A percentile compares a stretch with the other conserved stretches of the same genome.
Conservation (phyloP, 2,113 vertebrate genomes). For the Capreolus pygargus region DNA sequence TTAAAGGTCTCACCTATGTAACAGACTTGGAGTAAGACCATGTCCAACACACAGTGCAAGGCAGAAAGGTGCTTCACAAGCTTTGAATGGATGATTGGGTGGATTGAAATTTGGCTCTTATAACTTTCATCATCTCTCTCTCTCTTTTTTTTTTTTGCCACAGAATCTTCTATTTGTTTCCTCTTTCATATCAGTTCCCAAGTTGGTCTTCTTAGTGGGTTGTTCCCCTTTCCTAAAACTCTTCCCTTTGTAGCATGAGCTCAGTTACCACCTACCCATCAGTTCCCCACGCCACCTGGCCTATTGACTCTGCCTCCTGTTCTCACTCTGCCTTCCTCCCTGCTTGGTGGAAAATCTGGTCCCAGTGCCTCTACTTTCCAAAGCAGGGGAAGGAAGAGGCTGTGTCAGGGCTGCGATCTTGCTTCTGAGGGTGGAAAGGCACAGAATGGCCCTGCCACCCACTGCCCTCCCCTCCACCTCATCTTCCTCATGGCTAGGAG, state of each 20-base stretch:
- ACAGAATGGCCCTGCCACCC: neutral
- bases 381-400: neutral
- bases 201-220: neutral
- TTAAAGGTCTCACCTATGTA: neutral
- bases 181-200: neutral
- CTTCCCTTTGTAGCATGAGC: constrained; percentile 25
- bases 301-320: constrained; percentile 44
- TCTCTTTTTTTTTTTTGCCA: neutral
- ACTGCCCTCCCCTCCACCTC: neutral
- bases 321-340: neutral
- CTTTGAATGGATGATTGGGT: neutral
- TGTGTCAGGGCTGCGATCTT: neutral
- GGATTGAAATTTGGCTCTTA: neutral
- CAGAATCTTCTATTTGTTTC: neutral
- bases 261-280: constrained; percentile 7
- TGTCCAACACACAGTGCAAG: neutral
- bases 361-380: neutral
- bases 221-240: constrained; percentile 12
- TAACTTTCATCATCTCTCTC: neutral
- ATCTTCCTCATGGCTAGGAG: neutral
- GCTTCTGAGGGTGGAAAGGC: neutral
- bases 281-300: neutral
- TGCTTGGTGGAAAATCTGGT: neutral
- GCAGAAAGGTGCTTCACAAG: neutral
- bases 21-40: neutral